Conservation (phyloP, 2,797 vertebrate genomes). For the Xenops minutus region DNA sequence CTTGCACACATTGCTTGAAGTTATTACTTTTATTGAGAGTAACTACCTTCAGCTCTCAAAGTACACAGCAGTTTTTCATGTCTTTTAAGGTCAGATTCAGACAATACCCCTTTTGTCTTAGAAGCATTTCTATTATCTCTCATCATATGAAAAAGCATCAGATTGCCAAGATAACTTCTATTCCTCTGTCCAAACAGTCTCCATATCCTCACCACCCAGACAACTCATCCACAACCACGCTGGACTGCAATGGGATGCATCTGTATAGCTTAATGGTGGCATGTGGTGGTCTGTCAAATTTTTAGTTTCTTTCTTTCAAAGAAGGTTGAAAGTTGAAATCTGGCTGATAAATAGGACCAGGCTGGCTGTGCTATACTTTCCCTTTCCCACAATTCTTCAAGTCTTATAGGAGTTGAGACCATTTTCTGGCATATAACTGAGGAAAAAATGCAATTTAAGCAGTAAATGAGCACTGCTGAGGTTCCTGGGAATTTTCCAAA, state of each 20-base stretch:
- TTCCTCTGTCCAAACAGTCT: neutral
- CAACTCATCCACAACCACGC: no score
- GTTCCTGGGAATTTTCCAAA: neutral
- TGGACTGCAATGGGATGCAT: neutral
- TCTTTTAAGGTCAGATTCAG: neutral
- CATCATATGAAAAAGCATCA: neutral
- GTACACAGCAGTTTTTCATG: neutral
- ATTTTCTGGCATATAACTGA: neutral
- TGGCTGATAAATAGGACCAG: neutral
- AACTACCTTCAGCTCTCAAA: neutral
- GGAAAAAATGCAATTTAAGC: neutral
- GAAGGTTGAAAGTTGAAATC: neutral
- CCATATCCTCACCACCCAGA: neutral
- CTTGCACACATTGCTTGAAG: neutral
- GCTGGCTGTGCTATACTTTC: neutral
- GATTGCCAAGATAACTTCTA: neutral
- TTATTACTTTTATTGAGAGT: neutral
- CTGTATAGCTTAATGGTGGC: fast-evolving
- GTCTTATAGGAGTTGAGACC: neutral
- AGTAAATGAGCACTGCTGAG: neutral
- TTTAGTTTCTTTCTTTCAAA: neutral
- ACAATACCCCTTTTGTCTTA: neutral
- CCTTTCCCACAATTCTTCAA: neutral
- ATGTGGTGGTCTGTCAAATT: neutral
- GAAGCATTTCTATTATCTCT: neutral